These are phyloP conservation scores for Ectropis grisescens DNA, from an alignment of 1,140 invertebrate species.

Conservation along the genomic window DNA sequence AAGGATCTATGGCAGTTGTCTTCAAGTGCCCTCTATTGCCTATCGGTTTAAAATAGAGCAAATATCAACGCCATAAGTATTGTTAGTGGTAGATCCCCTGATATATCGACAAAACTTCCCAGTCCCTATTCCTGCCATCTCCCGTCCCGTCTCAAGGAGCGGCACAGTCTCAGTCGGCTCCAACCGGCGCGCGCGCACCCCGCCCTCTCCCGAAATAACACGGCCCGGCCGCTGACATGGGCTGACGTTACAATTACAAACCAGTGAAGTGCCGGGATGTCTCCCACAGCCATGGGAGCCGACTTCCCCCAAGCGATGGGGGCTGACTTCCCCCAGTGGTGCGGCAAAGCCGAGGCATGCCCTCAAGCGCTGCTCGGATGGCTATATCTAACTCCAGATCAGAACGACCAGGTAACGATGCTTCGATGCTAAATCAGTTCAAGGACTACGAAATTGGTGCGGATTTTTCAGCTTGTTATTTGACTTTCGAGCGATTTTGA, in stretches of 20 bases:
- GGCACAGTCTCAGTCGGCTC: slow-evolving; percentile 43
- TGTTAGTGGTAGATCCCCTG: too few relatives aligned
- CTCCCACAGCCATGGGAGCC: slow-evolving; percentile 48
- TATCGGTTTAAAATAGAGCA: too few relatives aligned
- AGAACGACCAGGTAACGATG: slow-evolving; percentile 51
- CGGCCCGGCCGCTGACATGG: slow-evolving; percentile 26
- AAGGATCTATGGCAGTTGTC: too few relatives aligned
- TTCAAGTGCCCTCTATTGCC: too few relatives aligned
- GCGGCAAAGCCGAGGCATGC: slow-evolving; percentile 42
- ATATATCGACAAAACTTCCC: slow-evolving; percentile 18
- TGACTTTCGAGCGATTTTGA: too few relatives aligned
- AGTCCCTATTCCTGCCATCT: slow-evolving; percentile 39
- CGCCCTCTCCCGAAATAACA: slow-evolving; percentile 59
- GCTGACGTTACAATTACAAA: slow-evolving; percentile 14
- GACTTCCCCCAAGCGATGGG: too few relatives aligned
- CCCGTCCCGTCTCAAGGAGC: slow-evolving; percentile 62
- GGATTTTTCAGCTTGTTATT: too few relatives aligned
- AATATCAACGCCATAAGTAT: too few relatives aligned
- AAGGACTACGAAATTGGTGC: too few relatives aligned
- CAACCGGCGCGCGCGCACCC: slow-evolving; percentile 52
- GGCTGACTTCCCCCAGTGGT: slow-evolving; percentile 57
- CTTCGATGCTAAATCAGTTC: too few relatives aligned
- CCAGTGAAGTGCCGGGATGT: slow-evolving; percentile 31
- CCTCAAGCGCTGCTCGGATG: slow-evolving; percentile 49
- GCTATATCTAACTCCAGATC: slow-evolving; percentile 50